Evolutionary conservation across 2,888 invertebrate species (phyloP), one percentile per base, ranked within the genome.

Genomic region (Chloroclysta siterata): DNA sequence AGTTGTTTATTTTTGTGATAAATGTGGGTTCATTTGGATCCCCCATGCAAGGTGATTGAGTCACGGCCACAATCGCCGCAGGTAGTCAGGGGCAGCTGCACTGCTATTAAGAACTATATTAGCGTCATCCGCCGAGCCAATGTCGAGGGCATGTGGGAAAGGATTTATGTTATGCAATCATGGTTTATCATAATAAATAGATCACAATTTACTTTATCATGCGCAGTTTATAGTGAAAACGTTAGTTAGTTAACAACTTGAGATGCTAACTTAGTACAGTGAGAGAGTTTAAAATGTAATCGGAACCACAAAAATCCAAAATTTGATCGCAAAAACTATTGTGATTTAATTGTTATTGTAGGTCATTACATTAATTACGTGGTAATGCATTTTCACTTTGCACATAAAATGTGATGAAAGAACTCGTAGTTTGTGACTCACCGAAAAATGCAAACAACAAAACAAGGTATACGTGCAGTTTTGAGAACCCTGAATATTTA

Each of bases 51-150:
- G 89, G 90, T 87, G 87, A 88, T 82, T 81, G 71, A 87, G 84
- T 90, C 89, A 90, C 82, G 89, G 90, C 73, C 90, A 80, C 82
- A 85, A 84, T 85, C 81, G 79, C 72, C 71, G 72, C 80, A 84
- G 85, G 82, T 81, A 84, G 83, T 79, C 78, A 81, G 87, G 87
- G 85, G 80, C 87, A 87, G 83, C 81, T 88, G 85, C 84, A 86
- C 66, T 68, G 68, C 80, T 77, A 82, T 83, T 84, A 84, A 71
- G 77, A 74, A 69, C 73, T 71, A 84, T 85, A 90, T 88, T 88
- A 85, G 77, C 81, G 78, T 79, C 89, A 88, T 90, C 89, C 89
- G 89, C 60, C 81, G 79, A 68, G 72, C 74, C 89, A 89, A 88
- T 89, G 89, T 88, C 89, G 84, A 85, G 90, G 90, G 70, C 84